Percentiles rank a stretch among this genome's conserved stretches.
Evolutionary conservation across 2,888 invertebrate species (phyloP).

Genomic region (Corbicula japonica): DNA sequence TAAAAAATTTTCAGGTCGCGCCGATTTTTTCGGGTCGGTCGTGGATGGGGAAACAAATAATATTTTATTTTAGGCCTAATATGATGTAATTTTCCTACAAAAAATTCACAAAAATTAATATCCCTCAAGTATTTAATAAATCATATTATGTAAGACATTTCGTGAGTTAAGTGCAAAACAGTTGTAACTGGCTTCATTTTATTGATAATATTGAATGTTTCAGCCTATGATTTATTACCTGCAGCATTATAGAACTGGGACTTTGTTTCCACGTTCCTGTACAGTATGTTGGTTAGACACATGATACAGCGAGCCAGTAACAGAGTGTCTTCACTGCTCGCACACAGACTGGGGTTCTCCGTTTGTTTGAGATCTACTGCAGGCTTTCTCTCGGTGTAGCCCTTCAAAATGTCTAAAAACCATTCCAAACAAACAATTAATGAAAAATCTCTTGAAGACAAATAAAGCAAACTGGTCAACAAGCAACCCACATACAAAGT

Average conservation of each 20-base stretch:
- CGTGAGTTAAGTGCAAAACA: no score
- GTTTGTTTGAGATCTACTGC: background rate
- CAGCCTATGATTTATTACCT: conserved; percentile 43
- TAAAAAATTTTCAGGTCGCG: no score
- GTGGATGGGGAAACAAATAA: no score
- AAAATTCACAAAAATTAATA: no score
- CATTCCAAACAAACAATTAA: no score
- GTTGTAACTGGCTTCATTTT: background rate
- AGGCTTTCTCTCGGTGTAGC: background rate
- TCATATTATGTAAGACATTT: no score
- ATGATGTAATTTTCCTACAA: no score
- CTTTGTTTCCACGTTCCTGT: conserved; percentile 46
- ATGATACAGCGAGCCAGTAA: conserved; percentile 31
- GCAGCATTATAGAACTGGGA: conserved; percentile 65
- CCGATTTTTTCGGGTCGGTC: no score
- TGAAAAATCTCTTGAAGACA: background rate
- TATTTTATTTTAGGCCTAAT: no score
- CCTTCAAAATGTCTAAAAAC: background rate
- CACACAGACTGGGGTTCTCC: background rate
- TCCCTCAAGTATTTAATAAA: no score
- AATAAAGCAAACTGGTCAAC: background rate
- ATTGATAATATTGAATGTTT: background rate
- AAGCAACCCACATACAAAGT: background rate
- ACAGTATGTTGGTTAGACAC: conserved; percentile 60
- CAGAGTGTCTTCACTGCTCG: conserved; percentile 8